Percentiles rank a stretch among this genome's conserved stretches.
Conservation (phyloP, 2,888 invertebrate species). For the Gastrophysa polygoni region DNA sequence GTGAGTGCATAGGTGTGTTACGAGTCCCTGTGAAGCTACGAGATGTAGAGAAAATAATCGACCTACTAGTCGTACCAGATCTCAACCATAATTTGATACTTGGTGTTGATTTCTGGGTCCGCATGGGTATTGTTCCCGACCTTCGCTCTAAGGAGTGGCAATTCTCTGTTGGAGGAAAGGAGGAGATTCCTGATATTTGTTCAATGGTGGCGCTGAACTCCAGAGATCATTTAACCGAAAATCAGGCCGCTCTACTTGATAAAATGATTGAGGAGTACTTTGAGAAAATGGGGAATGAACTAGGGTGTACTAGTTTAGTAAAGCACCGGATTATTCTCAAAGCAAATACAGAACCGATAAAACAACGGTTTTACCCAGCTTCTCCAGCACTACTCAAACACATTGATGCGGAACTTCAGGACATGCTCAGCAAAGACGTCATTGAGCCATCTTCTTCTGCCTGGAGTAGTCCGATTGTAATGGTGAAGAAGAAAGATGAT, state of each 20-base stretch:
- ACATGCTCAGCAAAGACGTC: slow-evolving; percentile 26
- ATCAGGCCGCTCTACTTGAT: background rate
- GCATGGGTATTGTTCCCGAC: too few relatives aligned
- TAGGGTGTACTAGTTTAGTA: background rate
- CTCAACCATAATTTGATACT: background rate
- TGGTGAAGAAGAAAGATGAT: slow-evolving; percentile 48
- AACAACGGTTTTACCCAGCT: background rate
- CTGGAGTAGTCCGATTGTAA: slow-evolving; percentile 38
- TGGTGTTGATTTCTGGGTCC: background rate
- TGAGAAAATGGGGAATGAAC: background rate
- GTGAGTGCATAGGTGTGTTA: background rate
- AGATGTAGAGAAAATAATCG: background rate
- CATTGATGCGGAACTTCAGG: background rate
- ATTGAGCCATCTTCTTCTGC: slow-evolving; percentile 40
- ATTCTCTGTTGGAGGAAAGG: background rate
- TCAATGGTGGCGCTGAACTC: background rate
- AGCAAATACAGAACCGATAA: slow-evolving; percentile 5
- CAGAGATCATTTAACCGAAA: background rate
- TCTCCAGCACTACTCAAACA: background rate
- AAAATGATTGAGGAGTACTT: background rate
- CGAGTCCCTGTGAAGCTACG: background rate
- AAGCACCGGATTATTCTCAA: background rate
- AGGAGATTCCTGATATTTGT: too few relatives aligned
- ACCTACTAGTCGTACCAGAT: background rate
- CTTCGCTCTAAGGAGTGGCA: too few relatives aligned